Conservation (phyloP, 2,888 invertebrate genomes). For the Andrena hattorfiana region DNA sequence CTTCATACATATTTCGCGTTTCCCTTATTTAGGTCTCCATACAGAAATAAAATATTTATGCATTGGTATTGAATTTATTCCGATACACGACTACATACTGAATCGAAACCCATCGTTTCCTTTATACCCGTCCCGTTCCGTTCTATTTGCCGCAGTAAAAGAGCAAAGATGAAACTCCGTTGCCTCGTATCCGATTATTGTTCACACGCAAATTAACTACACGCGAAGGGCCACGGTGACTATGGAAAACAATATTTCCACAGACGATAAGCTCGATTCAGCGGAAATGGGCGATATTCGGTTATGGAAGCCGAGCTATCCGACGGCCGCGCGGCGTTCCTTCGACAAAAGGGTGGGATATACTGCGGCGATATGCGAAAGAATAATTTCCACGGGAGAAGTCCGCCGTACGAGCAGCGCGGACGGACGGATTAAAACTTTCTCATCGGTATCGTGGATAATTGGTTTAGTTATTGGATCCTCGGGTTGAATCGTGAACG, state of each 20-base stretch:
- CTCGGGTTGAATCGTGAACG: slow-evolving; percentile 71
- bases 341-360: slow-evolving; percentile 39
- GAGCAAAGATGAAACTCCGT: slow-evolving; percentile 1
- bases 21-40: too few species aligned
- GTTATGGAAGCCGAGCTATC: not conserved
- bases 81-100: too few species aligned
- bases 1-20: too few species aligned
- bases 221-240: not conserved
- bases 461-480: slow-evolving; percentile 82
- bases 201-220: slow-evolving; percentile 15
- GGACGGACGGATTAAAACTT: slow-evolving; percentile 78
- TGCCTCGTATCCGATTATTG: slow-evolving; percentile 17
- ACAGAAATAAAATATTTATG: too few species aligned
- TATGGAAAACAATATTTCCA: not conserved
- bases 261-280: slow-evolving; percentile 20
- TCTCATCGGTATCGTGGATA: slow-evolving; percentile 76
- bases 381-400: slow-evolving; percentile 71
- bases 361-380: slow-evolving; percentile 48
- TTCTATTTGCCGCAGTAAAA: not conserved
- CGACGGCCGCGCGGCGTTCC: slow-evolving; percentile 15
- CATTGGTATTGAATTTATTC: too few species aligned
- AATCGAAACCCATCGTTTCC: too few species aligned
- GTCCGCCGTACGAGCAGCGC: slow-evolving; percentile 45
- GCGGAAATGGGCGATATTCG: slow-evolving; percentile 3
- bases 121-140: not conserved